Base-by-base conservation (phyloP, 2,113 vertebrate species). In the Guaruba guarouba region DNA sequence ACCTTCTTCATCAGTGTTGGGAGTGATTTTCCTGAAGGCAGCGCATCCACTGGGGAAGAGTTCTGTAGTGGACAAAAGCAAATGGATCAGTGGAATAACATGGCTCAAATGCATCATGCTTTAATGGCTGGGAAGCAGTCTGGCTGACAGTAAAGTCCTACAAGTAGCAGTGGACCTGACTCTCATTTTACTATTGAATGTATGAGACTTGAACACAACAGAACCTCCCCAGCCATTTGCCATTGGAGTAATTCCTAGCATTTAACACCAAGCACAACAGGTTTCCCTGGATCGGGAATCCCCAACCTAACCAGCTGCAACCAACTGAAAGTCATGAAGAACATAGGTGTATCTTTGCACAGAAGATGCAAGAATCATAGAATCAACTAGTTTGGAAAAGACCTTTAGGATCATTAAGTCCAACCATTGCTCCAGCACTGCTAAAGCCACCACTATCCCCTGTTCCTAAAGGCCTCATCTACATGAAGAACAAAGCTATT, bases 1-100 rank as follows among this genome's bases (percentile, higher is more conserved):
- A 20, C 98, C 99, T 96, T 99, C 99, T 94, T 99, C 99, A 17
- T 99, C 99, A 24, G 99, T 98, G 92, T 99, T 99, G 64, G 98
- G 97, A 49, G 99, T 99, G 77, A 99, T 98, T 96, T 98, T 99
- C 97, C 98, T 99, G 97, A 99, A 99, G 33, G 99, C 98, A 79
- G 98, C 88, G 10, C 99, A 99, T 37, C 99, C 99, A 48, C 97
- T 98, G 29, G 98, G 97, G 92, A 99, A 99, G 89, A 99, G 95
- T 92, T 99, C 99, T 99, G 94, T 20, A 67, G 49, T 28, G 83
- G 48, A 68, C 39, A 73, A 96, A 69, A 91, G 63, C 39, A 79
- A 79, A 82, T 3, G 7, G 18, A 43, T 90, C 31, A 51, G 55
- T 31, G 31, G 51, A 88, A 49, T 68, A 81, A 52, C 17, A 11